Evolutionary conservation across 2,797 vertebrate species (phyloP).

Genomic region (Caiman crocodilus): DNA sequence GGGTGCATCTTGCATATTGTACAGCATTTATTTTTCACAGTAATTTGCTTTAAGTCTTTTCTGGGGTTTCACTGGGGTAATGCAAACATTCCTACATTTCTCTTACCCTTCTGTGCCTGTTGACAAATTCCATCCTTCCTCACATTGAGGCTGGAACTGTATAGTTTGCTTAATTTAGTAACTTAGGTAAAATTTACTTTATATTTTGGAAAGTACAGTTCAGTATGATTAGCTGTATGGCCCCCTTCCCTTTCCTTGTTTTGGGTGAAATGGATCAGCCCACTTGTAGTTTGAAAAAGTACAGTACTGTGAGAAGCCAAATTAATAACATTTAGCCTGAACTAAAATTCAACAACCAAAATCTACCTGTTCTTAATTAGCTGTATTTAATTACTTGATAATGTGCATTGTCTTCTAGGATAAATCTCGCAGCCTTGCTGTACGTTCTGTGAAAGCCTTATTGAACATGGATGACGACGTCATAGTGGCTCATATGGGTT

Average conservation of each 20-base stretch:
- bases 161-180: not conserved
- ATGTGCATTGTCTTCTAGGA: conserved; percentile 82
- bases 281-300: not conserved
- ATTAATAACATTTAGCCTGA: not conserved
- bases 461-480: conserved; percentile 84
- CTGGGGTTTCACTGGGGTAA: not conserved
- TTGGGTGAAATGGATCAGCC: not conserved
- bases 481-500: conserved; percentile 86
- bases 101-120: not conserved
- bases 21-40: not conserved
- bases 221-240: not conserved
- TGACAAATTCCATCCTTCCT: not conserved
- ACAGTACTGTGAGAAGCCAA: not conserved
- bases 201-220: not conserved
- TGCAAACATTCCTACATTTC: not conserved
- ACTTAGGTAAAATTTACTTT: not conserved
- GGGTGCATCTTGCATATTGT: not conserved
- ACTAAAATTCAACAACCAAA: not conserved
- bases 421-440: conserved; percentile 90
- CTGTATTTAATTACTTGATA: not conserved
- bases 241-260: not conserved
- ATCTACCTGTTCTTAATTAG: not conserved
- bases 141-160: not conserved
- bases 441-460: conserved; percentile 83
- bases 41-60: not conserved